Percentiles rank a stretch among this genome's conserved stretches.
These are phyloP conservation scores for Drosophila tani DNA, from an alignment of 1,140 invertebrate species.

Conservation along the genomic window DNA sequence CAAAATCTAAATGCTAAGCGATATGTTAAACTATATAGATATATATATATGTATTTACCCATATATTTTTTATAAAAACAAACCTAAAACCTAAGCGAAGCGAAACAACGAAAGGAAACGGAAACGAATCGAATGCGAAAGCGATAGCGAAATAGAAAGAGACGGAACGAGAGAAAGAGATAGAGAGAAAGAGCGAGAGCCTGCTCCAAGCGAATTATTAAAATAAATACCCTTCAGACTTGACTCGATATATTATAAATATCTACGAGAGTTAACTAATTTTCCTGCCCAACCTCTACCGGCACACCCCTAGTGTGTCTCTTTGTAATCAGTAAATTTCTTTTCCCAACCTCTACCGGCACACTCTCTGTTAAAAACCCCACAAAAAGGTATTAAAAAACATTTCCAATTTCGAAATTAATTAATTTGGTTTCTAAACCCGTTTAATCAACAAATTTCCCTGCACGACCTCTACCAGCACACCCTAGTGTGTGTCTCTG, in stretches of 20 bases:
- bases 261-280: too few species aligned
- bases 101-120: constrained; percentile 40
- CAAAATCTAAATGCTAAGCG: constrained; percentile 26
- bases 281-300: too few species aligned
- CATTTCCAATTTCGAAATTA: too few species aligned
- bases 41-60: constrained; percentile 42
- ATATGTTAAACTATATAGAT: constrained; percentile 30
- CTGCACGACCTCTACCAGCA: too few species aligned
- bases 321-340: too few species aligned
- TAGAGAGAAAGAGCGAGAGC: neutral
- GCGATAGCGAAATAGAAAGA: constrained; percentile 11
- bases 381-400: too few species aligned
- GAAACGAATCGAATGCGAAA: constrained; percentile 22
- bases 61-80: constrained; percentile 50
- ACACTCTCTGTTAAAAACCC: too few species aligned
- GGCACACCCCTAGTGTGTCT: too few species aligned
- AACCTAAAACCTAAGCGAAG: constrained; percentile 36
- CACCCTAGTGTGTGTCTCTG: too few species aligned
- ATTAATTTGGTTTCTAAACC: too few species aligned
- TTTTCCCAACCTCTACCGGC: too few species aligned
- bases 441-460: too few species aligned
- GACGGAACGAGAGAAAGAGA: constrained; percentile 3
- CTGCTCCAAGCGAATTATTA: neutral
- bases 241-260: constrained; percentile 1
- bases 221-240: neutral